Conservation (phyloP, 2,888 invertebrate genomes). For the Agrotis puta region DNA sequence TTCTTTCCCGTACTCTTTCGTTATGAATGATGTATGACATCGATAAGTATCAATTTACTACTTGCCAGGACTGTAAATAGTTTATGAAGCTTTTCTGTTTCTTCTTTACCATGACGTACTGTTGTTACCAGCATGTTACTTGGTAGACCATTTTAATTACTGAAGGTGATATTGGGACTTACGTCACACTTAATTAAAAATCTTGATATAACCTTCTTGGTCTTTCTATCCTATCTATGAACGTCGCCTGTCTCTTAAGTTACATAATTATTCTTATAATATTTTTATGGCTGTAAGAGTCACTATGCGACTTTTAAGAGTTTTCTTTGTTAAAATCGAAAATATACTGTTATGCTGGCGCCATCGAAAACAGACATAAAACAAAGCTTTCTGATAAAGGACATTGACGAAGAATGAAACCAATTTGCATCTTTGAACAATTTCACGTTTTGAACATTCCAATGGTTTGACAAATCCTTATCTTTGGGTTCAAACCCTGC, state of each 20-base stretch:
- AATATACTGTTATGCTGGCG: background rate
- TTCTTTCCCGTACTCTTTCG: conserved; percentile 22
- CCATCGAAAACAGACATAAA: conserved; percentile 6
- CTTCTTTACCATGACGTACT: background rate
- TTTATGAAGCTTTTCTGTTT: conserved; percentile 2
- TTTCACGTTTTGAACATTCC: conserved; percentile 72
- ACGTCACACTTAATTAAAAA: background rate
- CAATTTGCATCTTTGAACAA: conserved; percentile 20
- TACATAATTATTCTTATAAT: too few species aligned
- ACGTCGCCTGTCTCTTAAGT: background rate
- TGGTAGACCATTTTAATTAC: background rate
- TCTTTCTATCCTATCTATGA: too few species aligned
- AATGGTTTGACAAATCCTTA: conserved; percentile 80
- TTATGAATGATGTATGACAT: conserved; percentile 37
- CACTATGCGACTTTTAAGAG: background rate
- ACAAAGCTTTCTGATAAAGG: conserved; percentile 21
- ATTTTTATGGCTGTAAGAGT: background rate
- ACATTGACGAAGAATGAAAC: conserved; percentile 30
- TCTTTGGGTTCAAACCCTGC: conserved; percentile 56
- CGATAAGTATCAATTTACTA: conserved; percentile 39
- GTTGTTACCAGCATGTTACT: background rate
- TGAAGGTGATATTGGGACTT: background rate
- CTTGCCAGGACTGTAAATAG: background rate
- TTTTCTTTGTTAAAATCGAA: background rate
- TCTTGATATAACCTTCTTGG: background rate